These are phyloP conservation scores for Procambarus virginalis DNA, from an alignment of 1,140 invertebrate genomes.

Conservation along the genomic window DNA sequence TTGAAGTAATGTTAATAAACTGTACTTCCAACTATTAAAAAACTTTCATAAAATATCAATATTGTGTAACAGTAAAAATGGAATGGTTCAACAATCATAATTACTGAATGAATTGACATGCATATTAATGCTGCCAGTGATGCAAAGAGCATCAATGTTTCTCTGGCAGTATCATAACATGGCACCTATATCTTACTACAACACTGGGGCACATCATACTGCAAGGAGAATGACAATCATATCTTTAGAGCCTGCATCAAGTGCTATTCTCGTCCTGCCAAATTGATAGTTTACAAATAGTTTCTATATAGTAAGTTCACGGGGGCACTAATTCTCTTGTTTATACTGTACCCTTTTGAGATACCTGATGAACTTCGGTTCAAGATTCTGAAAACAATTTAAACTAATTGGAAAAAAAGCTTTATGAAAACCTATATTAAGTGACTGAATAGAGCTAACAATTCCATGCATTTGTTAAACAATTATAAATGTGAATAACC, in stretches of 20 bases:
- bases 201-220: slow-evolving; percentile 41
- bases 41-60: not conserved
- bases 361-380: not conserved
- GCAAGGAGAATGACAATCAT: slow-evolving; percentile 35
- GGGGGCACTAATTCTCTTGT: not conserved
- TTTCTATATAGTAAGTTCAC: not conserved
- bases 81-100: slow-evolving; percentile 1
- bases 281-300: not conserved
- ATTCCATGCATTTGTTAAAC: not conserved
- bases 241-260: slow-evolving; percentile 6
- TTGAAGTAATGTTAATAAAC: no score
- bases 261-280: not conserved
- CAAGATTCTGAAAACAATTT: not conserved
- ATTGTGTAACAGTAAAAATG: not conserved
- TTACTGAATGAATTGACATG: not conserved
- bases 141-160: not conserved
- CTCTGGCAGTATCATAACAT: slow-evolving; percentile 14
- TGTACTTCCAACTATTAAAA: not conserved
- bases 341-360: not conserved
- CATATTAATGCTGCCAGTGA: not conserved
- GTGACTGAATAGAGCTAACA: not conserved
- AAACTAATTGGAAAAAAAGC: not conserved
- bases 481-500: not conserved
- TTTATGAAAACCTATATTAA: not conserved
- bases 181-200: slow-evolving; percentile 13